Evolutionary conservation across 2,888 invertebrate species (phyloP).

Genomic region (Ischnus inquisitorius): DNA sequence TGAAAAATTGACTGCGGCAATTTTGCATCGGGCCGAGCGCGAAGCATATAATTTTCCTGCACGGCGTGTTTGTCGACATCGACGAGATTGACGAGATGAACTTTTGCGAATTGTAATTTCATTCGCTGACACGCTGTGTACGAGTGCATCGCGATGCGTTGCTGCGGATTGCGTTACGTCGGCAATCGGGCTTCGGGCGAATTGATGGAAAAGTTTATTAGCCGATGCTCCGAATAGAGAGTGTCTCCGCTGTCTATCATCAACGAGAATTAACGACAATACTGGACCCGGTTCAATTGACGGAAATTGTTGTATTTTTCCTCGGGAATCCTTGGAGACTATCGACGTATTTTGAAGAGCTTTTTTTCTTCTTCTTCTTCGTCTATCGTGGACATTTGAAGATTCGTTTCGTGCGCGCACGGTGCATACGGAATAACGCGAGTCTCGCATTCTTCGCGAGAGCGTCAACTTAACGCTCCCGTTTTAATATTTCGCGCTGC

Average conservation of each 20-base stretch:
- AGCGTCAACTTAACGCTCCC: constrained; percentile 41
- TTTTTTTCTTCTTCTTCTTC: background rate
- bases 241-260: background rate
- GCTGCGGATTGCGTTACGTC: background rate
- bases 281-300: constrained; percentile 21
- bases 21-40: constrained; percentile 2
- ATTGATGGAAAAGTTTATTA: constrained; percentile 54
- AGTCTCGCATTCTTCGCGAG: constrained; percentile 33
- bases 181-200: constrained; percentile 10
- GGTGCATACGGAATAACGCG: constrained; percentile 8
- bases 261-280: constrained; percentile 5
- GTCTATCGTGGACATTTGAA: background rate
- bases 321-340: background rate
- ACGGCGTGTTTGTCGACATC: constrained; percentile 1
- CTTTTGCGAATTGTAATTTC: constrained; percentile 17
- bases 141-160: constrained; percentile 10
- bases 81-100: constrained; percentile 1
- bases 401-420: background rate
- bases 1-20: constrained; percentile 16
- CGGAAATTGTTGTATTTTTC: constrained; percentile 7
- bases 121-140: constrained; percentile 23
- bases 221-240: constrained; percentile 22
- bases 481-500: constrained; percentile 35
- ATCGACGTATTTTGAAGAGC: background rate
- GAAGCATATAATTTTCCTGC: constrained; percentile 7